Evolutionary conservation across 2,888 invertebrate genomes (phyloP), one percentile per base, ranked within the genome.

Genomic region (Drosophila putrida): DNA sequence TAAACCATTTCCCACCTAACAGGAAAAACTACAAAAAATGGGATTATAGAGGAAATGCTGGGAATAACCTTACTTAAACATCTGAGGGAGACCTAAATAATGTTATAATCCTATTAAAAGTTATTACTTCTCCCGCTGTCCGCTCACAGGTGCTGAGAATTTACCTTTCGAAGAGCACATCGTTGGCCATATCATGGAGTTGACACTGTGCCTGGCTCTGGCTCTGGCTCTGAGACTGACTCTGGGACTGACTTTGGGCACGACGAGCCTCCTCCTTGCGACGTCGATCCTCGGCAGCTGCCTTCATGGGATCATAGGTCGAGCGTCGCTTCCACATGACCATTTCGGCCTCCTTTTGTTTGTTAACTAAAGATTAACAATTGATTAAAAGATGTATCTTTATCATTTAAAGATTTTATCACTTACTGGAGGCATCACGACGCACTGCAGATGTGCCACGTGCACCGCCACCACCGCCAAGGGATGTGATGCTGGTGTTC

Each of bases 291-390:
- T 98, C 97, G 20, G 97, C 97, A 0, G 98, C 98, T 0, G 98
- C 97, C 91, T 95, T 96, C 94, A 97, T 95, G 31, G 98, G 98
- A 93, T 99, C 98, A 93, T 99, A 99, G 82, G 97, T 97, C 87
- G 98, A 98, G 72, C 99, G 94, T 66, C 98, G 94, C 91, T 98
- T 97, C 98, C 98, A 99, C 93, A 98, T 98, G 92, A 97, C 97
- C 93, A 97, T 95, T 90, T 97, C 96, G 33, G 95, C 95, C 92
- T 98, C 97, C 91, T 95, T 95, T 88, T 94, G 94, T 91, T 94
- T 94, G 92, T 94, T 93, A 87, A 93, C 95, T 95, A 90, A 13
- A 11, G 31, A 8, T 25, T 1, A 2, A 38, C 4, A 49, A 31
- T 39, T 13, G 15, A 9, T 15, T 28, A 27, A 10, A 10, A 25